A percentile compares a stretch with the other conserved stretches of the same genome.
Conservation (phyloP, 2,888 invertebrate species). For the Ormyrus thymus region DNA sequence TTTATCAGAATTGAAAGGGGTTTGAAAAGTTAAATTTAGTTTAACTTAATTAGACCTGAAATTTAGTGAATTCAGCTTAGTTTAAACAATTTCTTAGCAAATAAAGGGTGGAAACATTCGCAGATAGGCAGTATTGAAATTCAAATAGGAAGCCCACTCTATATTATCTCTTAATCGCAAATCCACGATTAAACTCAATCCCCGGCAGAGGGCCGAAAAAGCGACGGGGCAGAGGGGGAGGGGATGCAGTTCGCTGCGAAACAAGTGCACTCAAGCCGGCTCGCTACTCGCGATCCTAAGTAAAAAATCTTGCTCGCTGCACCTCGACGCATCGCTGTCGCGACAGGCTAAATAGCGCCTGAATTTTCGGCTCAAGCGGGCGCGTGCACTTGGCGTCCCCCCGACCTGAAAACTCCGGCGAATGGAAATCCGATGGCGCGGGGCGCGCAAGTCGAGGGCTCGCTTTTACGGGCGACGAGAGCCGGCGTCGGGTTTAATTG, state of each 20-base stretch:
- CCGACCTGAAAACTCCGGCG: constrained; percentile 10
- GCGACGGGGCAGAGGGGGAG: too few relatives aligned
- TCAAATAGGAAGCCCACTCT: too few relatives aligned
- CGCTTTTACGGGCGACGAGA: constrained; percentile 39
- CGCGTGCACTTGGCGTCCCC: constrained; percentile 11
- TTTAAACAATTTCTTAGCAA: too few relatives aligned
- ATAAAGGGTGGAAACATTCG: too few relatives aligned
- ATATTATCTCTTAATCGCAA: neutral
- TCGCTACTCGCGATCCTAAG: constrained; percentile 27
- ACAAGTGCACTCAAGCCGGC: constrained; percentile 28
- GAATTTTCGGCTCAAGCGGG: constrained; percentile 39
- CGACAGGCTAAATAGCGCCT: constrained; percentile 30
- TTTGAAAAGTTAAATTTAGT: too few relatives aligned
- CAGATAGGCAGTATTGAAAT: too few relatives aligned
- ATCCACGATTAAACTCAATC: constrained; percentile 39
- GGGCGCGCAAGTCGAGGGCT: constrained; percentile 35
- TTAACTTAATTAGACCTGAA: too few relatives aligned
- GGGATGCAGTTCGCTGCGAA: neutral
- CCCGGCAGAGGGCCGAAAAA: too few relatives aligned
- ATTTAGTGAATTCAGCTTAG: too few relatives aligned
- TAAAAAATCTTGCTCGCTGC: constrained; percentile 34
- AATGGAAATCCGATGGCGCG: constrained; percentile 33
- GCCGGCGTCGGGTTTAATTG: constrained; percentile 28
- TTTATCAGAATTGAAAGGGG: too few relatives aligned
- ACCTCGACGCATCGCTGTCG: neutral